A percentile compares a stretch with the other conserved stretches of the same genome.
phyloP scores from a whole-genome alignment of 2,888 invertebrate species.

The Phyllotreta striolata region DNA sequence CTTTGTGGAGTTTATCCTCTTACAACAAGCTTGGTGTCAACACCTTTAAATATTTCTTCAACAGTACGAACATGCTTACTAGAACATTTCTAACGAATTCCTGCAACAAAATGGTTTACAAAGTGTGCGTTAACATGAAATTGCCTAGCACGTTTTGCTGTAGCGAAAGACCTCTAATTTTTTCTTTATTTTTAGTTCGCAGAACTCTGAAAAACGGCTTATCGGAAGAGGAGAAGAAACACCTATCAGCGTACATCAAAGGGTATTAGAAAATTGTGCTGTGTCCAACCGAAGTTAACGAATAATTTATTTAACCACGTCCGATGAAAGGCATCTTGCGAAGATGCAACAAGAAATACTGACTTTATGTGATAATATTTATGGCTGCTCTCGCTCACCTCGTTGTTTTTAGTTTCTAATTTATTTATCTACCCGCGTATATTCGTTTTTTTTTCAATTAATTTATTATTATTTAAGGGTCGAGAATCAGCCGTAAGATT shows the following conservation, averaged over 20 bases:
- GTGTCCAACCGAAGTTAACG: conserved; percentile 33
- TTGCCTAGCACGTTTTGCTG: too few relatives aligned
- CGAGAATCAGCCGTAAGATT: conserved; percentile 48
- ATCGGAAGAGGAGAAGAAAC: conserved; percentile 81
- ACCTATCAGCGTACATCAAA: conserved; percentile 77
- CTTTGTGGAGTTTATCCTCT: too few relatives aligned
- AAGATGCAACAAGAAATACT: conserved; percentile 51
- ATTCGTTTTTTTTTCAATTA: conserved; percentile 38
- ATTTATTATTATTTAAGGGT: conserved; percentile 47
- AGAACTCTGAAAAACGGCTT: conserved; percentile 83
- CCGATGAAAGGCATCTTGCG: conserved; percentile 37
- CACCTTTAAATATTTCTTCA: too few relatives aligned
- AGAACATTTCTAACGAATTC: background rate
- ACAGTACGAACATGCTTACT: too few relatives aligned
- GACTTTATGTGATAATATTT: conserved; percentile 57
- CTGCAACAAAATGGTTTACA: too few relatives aligned
- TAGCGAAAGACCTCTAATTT: background rate
- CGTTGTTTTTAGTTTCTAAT: conserved; percentile 45
- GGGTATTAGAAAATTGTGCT: conserved; percentile 66
- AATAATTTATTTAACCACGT: conserved; percentile 34
- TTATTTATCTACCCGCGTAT: conserved; percentile 26
- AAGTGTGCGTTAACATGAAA: background rate
- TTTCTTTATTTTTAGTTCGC: conserved; percentile 68
- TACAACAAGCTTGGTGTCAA: too few relatives aligned
- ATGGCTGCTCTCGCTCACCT: conserved; percentile 52